Conservation (phyloP, 2,797 vertebrate genomes). For the Melanotaenia boesemani region DNA sequence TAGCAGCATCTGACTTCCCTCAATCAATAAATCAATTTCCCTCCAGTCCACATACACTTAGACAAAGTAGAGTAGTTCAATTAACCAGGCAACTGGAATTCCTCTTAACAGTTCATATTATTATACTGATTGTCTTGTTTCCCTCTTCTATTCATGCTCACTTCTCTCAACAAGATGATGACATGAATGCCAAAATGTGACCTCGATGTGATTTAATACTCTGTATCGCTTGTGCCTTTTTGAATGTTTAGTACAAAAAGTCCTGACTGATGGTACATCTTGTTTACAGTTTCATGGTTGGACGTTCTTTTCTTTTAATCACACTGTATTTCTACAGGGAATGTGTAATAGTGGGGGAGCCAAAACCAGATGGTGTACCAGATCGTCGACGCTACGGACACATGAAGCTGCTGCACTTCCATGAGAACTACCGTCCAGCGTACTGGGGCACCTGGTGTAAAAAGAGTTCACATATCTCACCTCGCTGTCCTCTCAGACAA, state of each 20-base stretch:
- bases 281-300: too few relatives aligned
- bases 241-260: too few relatives aligned
- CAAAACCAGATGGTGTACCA: slow-evolving; percentile 78
- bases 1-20: too few relatives aligned
- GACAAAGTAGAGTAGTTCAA: too few relatives aligned
- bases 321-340: slow-evolving; percentile 74
- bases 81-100: not conserved
- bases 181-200: not conserved
- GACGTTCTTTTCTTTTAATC: not conserved
- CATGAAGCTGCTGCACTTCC: slow-evolving; percentile 96
- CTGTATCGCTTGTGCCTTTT: not conserved
- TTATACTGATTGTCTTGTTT: not conserved
- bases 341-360: slow-evolving; percentile 77
- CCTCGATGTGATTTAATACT: not conserved
- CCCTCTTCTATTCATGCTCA: not conserved
- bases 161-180: not conserved
- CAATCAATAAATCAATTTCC: too few relatives aligned
- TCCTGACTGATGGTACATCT: too few relatives aligned
- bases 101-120: not conserved
- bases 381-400: slow-evolving; percentile 87
- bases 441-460: slow-evolving; percentile 99
- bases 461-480: slow-evolving; percentile 81
- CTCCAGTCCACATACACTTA: too few relatives aligned
- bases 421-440: slow-evolving; percentile 94
- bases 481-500: slow-evolving; percentile 87